These are phyloP conservation scores for Diorhabda elongata DNA, from an alignment of 1,140 invertebrate genomes.

Conservation along the genomic window DNA sequence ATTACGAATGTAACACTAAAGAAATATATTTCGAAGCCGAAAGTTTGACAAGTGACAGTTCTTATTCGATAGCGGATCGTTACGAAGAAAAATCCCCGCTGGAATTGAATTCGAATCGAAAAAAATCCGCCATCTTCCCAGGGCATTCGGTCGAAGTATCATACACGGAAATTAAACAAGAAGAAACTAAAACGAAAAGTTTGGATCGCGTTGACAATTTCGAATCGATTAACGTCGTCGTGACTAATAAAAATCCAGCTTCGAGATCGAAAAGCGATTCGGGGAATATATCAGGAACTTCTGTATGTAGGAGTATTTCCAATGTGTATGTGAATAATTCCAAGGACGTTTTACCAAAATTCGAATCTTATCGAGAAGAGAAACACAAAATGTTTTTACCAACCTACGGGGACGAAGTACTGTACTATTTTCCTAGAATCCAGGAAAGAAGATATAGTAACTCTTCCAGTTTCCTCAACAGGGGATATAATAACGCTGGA, in stretches of 20 bases:
- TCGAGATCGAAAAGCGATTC: constrained; percentile 46
- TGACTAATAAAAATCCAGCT: constrained; percentile 48
- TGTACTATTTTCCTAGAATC: constrained; percentile 44
- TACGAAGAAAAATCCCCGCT: no score
- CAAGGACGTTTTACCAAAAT: constrained; percentile 21
- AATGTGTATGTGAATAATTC: constrained; percentile 32
- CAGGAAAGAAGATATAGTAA: constrained; percentile 41
- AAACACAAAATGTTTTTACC: constrained; percentile 47
- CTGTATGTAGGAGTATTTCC: constrained; percentile 32
- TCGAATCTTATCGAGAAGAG: constrained; percentile 34
- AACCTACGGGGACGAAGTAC: constrained; percentile 29
- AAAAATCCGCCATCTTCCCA: no score
- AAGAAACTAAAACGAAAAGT: constrained; percentile 53
- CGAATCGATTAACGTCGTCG: constrained; percentile 67
- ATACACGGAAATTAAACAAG: no score
- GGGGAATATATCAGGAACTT: constrained; percentile 32
- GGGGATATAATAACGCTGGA: constrained; percentile 57
- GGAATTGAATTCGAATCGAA: no score
- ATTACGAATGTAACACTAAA: constrained; percentile 51
- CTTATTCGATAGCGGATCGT: constrained; percentile 62
- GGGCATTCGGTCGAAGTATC: no score
- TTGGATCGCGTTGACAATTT: constrained; percentile 71
- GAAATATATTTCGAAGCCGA: constrained; percentile 62
- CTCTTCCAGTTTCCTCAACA: constrained; percentile 55
- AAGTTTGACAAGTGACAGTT: constrained; percentile 60